A percentile compares a stretch with the other conserved stretches of the same genome.
These are phyloP conservation scores for Erannis defoliaria DNA, from an alignment of 2,888 invertebrate species.

Conservation along the genomic window DNA sequence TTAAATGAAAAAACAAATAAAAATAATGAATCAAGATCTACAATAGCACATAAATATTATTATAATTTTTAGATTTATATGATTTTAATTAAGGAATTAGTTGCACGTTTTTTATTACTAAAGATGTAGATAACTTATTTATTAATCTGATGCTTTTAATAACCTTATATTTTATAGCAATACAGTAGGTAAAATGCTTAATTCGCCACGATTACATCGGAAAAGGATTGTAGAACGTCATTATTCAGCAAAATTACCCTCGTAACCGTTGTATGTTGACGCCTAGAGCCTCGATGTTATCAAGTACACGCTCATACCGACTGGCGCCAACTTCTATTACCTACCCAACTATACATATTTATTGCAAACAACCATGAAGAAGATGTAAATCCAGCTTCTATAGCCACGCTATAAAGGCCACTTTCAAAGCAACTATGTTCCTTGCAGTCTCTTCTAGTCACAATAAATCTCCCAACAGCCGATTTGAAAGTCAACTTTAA, in stretches of 20 bases:
- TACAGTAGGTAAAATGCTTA: neutral
- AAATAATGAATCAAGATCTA: too few relatives aligned
- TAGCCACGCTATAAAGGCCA: constrained; percentile 66
- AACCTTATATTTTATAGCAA: neutral
- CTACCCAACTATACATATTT: constrained; percentile 47
- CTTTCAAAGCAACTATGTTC: constrained; percentile 66
- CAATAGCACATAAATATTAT: too few relatives aligned
- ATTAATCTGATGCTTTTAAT: too few relatives aligned
- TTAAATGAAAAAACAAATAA: too few relatives aligned
- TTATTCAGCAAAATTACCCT: constrained; percentile 65
- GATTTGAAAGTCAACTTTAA: constrained; percentile 43
- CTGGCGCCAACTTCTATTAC: constrained; percentile 79
- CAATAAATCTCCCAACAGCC: constrained; percentile 48
- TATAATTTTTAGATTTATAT: too few relatives aligned
- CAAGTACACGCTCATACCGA: constrained; percentile 62
- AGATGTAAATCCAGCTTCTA: constrained; percentile 67
- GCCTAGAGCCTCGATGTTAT: constrained; percentile 74
- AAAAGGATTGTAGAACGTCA: constrained; percentile 32
- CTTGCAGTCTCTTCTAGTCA: constrained; percentile 62
- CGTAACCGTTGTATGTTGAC: constrained; percentile 62
- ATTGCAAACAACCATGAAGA: constrained; percentile 64
- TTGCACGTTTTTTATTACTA: too few relatives aligned
- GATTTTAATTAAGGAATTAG: too few relatives aligned
- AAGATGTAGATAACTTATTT: too few relatives aligned
- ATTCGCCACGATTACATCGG: neutral